phyloP scores from a whole-genome alignment of 1,140 invertebrate genomes.

The Drosophila murphyi region DNA sequence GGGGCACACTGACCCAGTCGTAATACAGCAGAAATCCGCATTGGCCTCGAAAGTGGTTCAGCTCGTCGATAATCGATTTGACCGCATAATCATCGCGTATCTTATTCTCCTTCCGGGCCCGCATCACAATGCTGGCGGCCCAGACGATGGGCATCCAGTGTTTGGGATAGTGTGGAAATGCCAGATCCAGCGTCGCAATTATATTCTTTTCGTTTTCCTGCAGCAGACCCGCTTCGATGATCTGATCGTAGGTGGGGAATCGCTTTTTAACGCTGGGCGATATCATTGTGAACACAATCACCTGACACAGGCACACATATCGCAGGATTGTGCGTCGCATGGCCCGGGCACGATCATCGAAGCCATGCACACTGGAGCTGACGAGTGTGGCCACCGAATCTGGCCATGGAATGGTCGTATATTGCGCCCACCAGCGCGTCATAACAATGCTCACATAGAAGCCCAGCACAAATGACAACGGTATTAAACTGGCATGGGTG shows the following conservation, averaged over 20 bases:
- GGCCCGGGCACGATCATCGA: conserved; percentile 93
- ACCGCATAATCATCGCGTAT: conserved; percentile 97
- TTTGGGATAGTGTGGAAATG: conserved; percentile 94
- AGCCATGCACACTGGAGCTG: conserved; percentile 76
- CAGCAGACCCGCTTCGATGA: conserved; percentile 94
- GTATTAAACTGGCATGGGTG: conserved; percentile 91
- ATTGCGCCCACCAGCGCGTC: conserved; percentile 97
- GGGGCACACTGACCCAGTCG: conserved; percentile 95
- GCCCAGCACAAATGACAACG: conserved; percentile 93
- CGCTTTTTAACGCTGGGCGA: conserved; percentile 95
- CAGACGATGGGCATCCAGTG: conserved; percentile 98
- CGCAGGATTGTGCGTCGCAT: conserved; percentile 95
- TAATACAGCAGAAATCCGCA: conserved; percentile 93
- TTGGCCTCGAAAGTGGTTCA: conserved; percentile 94
- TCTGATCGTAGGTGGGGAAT: conserved; percentile 94
- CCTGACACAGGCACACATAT: conserved; percentile 92
- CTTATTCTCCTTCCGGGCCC: conserved; percentile 94
- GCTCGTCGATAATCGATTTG: conserved; percentile 94
- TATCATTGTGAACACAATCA: conserved; percentile 93
- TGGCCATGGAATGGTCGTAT: conserved; percentile 90
- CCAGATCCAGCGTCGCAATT: conserved; percentile 91
- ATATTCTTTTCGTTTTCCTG: conserved; percentile 93
- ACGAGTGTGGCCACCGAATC: conserved; percentile 93
- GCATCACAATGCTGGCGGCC: conserved; percentile 94
- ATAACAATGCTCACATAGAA: conserved; percentile 97